A percentile compares a stretch with the other conserved stretches of the same genome.
Evolutionary conservation across 2,113 vertebrate species (phyloP).

Genomic region (Rhinolophus ferrumequinum): DNA sequence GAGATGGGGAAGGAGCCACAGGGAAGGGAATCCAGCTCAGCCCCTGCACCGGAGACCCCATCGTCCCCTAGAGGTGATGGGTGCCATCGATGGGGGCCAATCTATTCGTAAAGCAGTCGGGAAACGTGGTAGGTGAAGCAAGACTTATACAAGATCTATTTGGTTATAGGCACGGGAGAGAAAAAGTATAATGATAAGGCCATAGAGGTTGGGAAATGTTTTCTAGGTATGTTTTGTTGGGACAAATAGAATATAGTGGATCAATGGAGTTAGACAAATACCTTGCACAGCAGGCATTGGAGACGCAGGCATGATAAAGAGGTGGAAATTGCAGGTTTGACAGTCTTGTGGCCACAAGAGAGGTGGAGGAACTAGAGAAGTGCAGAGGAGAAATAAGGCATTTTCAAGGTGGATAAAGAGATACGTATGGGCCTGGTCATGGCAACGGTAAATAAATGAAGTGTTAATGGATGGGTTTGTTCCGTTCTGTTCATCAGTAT

Average conservation of each 20-base stretch:
- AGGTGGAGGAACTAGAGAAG: background rate
- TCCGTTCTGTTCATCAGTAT: background rate
- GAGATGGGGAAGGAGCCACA: background rate
- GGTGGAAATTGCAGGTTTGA: slow-evolving; percentile 31
- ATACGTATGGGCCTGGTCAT: background rate
- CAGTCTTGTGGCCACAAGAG: slow-evolving; percentile 45
- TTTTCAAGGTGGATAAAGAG: slow-evolving; percentile 14
- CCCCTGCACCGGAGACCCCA: background rate
- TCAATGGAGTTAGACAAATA: slow-evolving; percentile 43
- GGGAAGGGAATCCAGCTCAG: background rate
- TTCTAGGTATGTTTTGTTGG: background rate
- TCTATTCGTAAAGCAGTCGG: background rate
- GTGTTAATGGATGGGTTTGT: background rate
- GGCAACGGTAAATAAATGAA: background rate
- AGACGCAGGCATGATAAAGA: slow-evolving; percentile 40
- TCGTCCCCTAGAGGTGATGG: background rate
- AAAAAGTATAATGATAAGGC: background rate
- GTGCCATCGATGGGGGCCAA: background rate
- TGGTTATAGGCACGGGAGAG: background rate
- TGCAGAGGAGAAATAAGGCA: slow-evolving; percentile 24
- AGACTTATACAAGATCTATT: background rate
- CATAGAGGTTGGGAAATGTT: background rate
- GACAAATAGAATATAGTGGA: slow-evolving; percentile 29
- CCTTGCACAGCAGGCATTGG: background rate
- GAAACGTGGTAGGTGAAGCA: background rate